A percentile compares a stretch with the other conserved stretches of the same genome.
These are phyloP conservation scores for Lepus oiostolus DNA, from an alignment of 2,797 vertebrate genomes.

Conservation along the genomic window DNA sequence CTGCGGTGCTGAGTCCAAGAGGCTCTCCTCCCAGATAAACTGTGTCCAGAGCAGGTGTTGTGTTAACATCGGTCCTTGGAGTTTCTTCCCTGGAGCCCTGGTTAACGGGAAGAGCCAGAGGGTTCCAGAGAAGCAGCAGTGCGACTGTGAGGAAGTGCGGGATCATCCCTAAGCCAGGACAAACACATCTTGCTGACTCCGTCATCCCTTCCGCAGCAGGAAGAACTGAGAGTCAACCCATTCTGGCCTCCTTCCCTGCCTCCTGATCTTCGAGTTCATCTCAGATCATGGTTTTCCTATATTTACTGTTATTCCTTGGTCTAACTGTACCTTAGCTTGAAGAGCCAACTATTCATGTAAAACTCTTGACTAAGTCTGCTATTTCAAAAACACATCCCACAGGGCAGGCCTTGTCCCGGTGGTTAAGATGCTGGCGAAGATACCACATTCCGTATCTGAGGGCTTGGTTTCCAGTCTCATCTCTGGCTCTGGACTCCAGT, in stretches of 20 bases:
- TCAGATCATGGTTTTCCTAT: neutral
- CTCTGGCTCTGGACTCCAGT: too few relatives aligned
- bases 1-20: too few relatives aligned
- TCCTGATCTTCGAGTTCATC: neutral
- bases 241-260: neutral
- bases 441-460: too few relatives aligned
- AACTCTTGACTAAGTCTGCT: neutral
- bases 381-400: neutral
- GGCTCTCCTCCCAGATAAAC: neutral
- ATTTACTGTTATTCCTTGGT: neutral
- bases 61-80: neutral
- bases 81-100: neutral
- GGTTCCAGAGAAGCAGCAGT: neutral
- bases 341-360: neutral
- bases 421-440: too few relatives aligned
- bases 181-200: rapidly evolving
- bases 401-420: too few relatives aligned
- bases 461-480: too few relatives aligned
- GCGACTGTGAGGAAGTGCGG: rapidly evolving
- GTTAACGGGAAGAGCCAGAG: neutral
- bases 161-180: neutral
- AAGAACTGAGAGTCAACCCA: neutral
- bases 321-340: neutral
- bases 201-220: neutral
- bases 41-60: neutral